phyloP scores from a whole-genome alignment of 1,140 invertebrate genomes.

The Drepana arcuata region DNA sequence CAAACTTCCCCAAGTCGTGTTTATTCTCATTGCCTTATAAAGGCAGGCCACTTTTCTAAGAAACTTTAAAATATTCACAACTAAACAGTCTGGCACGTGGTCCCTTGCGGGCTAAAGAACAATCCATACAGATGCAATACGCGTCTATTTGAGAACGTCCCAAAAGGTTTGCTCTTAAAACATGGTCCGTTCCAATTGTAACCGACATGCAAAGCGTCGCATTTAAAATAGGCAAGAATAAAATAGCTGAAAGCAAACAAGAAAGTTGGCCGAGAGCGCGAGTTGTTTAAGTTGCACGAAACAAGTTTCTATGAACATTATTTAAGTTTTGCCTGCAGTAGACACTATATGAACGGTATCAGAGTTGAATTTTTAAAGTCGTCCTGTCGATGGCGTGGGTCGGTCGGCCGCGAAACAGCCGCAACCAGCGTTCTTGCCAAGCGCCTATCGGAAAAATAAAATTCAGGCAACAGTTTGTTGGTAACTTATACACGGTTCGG shows the following conservation, averaged over 20 bases:
- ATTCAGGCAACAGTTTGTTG: conserved; percentile 56
- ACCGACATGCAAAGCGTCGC: conserved; percentile 54
- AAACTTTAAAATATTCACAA: conserved; percentile 25
- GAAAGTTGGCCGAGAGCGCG: conserved; percentile 41
- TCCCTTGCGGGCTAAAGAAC: conserved; percentile 31
- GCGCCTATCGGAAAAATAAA: conserved; percentile 52
- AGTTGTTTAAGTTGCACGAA: conserved; percentile 43
- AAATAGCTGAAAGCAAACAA: conserved; percentile 52
- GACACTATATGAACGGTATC: conserved; percentile 54
- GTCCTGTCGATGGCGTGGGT: conserved; percentile 20
- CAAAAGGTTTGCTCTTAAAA: conserved; percentile 46
- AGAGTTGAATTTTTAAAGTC: conserved; percentile 30
- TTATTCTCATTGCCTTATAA: conserved; percentile 42
- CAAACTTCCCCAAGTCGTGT: conserved; percentile 36
- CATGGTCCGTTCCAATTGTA: conserved; percentile 34
- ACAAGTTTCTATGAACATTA: conserved; percentile 59
- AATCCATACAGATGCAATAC: conserved; percentile 43
- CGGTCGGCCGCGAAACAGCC: conserved; percentile 21
- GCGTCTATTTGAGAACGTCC: conserved; percentile 43
- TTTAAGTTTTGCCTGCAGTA: conserved; percentile 52
- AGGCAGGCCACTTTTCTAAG: conserved; percentile 24
- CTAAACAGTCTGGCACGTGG: conserved; percentile 14
- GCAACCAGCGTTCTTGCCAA: conserved; percentile 37
- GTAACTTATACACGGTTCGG: conserved; percentile 26
- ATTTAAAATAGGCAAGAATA: conserved; percentile 53